Conservation (phyloP, 2,113 vertebrate genomes). For the Galbula dea region DNA sequence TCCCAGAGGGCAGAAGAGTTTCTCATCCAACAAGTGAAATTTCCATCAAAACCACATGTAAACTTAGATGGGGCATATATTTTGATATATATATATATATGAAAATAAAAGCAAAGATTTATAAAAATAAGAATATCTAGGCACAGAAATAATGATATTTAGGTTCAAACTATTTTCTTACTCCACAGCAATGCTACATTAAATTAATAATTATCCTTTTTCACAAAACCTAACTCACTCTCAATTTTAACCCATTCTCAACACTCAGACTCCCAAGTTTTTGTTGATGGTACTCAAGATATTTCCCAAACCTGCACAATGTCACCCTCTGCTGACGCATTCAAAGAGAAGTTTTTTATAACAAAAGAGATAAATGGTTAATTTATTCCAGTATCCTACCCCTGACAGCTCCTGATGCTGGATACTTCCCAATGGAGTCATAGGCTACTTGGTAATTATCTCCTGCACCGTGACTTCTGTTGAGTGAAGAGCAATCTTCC, state of each 20-base stretch:
- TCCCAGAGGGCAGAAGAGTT: neutral
- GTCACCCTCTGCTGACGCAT: slow-evolving; percentile 50
- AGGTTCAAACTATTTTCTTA: neutral
- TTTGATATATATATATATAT: accelerated
- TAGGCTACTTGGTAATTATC: neutral
- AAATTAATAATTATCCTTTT: neutral
- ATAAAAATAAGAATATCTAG: neutral
- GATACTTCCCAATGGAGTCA: neutral
- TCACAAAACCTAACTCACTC: neutral
- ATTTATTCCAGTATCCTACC: neutral
- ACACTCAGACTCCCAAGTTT: neutral
- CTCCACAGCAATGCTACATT: neutral
- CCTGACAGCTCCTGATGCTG: neutral
- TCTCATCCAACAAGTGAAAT: neutral
- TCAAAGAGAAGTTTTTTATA: neutral
- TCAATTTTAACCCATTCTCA: neutral
- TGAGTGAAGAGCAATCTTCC: neutral
- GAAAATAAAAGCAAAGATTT: neutral
- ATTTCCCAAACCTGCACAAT: slow-evolving; percentile 19
- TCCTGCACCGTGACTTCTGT: neutral
- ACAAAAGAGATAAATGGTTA: neutral
- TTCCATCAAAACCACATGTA: neutral
- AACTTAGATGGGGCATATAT: accelerated
- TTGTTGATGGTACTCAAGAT: neutral
- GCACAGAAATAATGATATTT: neutral